Evolutionary conservation across 2,113 vertebrate species (phyloP).

Genomic region (Petaurus breviceps): DNA sequence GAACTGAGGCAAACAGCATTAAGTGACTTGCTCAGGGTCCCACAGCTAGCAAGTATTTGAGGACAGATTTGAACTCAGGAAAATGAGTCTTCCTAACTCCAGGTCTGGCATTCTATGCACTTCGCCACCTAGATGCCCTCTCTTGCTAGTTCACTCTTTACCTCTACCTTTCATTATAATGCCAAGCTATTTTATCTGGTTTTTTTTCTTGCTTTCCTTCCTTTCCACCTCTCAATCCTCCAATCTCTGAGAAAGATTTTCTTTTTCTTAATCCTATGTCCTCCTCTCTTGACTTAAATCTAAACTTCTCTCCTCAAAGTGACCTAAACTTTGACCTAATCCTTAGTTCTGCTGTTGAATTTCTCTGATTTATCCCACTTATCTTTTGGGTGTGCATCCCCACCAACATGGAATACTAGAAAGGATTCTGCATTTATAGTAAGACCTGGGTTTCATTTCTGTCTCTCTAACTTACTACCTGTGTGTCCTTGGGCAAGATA

Average conservation of each 20-base stretch:
- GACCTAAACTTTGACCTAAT: neutral
- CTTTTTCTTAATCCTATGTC: neutral
- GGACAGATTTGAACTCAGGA: neutral
- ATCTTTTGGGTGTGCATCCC: neutral
- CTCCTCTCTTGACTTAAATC: neutral
- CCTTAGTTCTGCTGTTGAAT: neutral
- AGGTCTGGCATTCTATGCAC: neutral
- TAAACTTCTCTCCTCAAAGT: neutral
- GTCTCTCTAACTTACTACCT: neutral
- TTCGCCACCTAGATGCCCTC: neutral
- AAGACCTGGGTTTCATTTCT: neutral
- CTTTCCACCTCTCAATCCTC: neutral
- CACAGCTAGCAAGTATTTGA: neutral
- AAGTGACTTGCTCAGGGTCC: neutral
- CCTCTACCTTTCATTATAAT: neutral
- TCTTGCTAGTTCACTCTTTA: neutral
- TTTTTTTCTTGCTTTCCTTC: too few relatives aligned
- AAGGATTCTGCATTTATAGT: neutral
- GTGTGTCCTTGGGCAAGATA: neutral
- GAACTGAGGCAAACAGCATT: neutral
- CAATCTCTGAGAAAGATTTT: neutral
- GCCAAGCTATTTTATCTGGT: neutral
- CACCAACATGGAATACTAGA: neutral
- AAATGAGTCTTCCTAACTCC: neutral
- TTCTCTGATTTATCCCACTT: neutral